Conservation (phyloP, 2,113 vertebrate species). For the Onychorhynchus coronatus region DNA sequence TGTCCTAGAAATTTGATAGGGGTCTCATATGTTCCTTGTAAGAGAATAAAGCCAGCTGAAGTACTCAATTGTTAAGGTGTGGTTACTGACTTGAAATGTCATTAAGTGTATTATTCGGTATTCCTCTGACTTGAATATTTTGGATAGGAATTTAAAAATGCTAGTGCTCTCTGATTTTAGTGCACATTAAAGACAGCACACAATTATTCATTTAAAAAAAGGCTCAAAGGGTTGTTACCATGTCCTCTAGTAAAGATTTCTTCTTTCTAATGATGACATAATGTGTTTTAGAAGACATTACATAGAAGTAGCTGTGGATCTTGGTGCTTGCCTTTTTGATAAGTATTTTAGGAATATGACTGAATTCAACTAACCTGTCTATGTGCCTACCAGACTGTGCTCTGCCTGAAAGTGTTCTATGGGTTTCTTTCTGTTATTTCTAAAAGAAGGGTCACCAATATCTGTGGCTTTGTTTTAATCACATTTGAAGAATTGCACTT, state of each 20-base stretch:
- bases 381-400: neutral
- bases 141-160: neutral
- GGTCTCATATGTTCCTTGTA: neutral
- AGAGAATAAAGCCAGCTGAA: neutral
- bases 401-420: neutral
- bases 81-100: neutral
- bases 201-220: neutral
- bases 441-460: neutral
- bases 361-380: neutral
- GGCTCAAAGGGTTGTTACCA: neutral
- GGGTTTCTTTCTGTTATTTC: neutral
- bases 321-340: neutral
- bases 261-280: neutral
- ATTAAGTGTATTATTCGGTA: neutral
- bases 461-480: neutral
- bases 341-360: neutral
- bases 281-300: neutral
- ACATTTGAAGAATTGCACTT: neutral
- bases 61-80: neutral
- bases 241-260: neutral
- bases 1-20: neutral
- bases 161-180: neutral
- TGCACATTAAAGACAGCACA: neutral
- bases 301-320: neutral
- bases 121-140: neutral